Conservation (phyloP, 2,888 invertebrate genomes). For the Pandemis cinnamomeana region DNA sequence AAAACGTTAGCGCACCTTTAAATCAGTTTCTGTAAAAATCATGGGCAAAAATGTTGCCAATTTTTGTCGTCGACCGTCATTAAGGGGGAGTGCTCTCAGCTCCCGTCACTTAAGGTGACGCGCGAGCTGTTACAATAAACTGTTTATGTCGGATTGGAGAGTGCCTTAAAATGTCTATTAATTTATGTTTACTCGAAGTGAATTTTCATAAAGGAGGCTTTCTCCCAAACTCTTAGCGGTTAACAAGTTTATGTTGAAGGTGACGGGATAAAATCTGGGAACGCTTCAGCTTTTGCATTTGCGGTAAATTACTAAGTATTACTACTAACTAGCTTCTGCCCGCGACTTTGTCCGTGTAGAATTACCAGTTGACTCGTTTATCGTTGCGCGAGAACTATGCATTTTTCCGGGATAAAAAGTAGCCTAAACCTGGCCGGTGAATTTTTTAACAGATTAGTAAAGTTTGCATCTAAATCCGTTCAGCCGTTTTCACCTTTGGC, state of each 20-base stretch:
- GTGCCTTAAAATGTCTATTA: constrained; percentile 31
- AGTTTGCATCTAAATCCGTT: too few species aligned
- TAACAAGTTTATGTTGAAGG: not conserved
- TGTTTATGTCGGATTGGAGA: constrained; percentile 33
- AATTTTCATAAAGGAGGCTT: not conserved
- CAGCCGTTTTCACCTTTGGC: too few species aligned
- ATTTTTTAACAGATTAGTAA: too few species aligned
- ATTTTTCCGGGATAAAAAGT: too few species aligned
- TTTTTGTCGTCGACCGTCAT: constrained; percentile 24
- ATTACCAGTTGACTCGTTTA: too few species aligned
- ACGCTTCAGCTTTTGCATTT: too few species aligned
- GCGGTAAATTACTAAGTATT: too few species aligned
- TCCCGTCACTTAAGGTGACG: constrained; percentile 36
- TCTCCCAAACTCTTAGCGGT: not conserved
- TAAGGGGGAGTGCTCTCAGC: constrained; percentile 32
- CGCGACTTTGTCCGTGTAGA: too few species aligned
- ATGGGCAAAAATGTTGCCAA: not conserved
- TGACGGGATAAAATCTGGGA: not conserved
- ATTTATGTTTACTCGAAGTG: constrained; percentile 8
- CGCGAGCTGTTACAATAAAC: constrained; percentile 38
- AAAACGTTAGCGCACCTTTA: not conserved
- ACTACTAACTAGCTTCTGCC: too few species aligned
- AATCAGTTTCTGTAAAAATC: constrained; percentile 11
- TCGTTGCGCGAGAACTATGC: too few species aligned
- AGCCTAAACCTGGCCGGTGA: too few species aligned